Conservation (phyloP, 1,140 invertebrate genomes). For the Branchinecta lindahli region DNA sequence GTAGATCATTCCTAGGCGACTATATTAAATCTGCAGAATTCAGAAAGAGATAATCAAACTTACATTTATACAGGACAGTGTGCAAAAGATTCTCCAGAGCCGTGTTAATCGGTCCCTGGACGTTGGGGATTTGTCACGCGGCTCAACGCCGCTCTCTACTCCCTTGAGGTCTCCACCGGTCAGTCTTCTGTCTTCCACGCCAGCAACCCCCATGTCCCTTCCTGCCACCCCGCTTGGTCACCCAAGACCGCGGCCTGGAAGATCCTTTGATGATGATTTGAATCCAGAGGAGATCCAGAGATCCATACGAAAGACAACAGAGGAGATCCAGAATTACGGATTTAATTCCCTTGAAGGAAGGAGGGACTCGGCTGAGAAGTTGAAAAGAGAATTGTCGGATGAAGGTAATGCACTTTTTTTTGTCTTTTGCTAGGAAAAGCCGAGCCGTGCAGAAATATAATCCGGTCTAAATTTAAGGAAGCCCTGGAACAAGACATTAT, state of each 20-base stretch:
- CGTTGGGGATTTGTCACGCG: conserved; percentile 4
- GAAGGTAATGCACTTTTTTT: no score
- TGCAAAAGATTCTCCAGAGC: conserved; percentile 52
- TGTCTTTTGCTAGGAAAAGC: no score
- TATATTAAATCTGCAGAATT: no score
- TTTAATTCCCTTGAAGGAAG: conserved; percentile 36
- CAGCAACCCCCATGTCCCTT: conserved; percentile 21
- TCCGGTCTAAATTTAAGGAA: no score
- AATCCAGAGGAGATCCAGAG: conserved; percentile 69
- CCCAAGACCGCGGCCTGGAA: conserved; percentile 23
- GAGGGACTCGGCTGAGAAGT: conserved; percentile 14
- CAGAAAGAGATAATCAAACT: no score
- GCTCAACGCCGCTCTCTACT: conserved; percentile 12
- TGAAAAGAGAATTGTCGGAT: no score
- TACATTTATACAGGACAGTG: conserved; percentile 44
- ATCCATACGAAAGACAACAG: conserved; percentile 72
- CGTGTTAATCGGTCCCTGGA: conserved; percentile 17
- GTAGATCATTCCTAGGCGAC: no score
- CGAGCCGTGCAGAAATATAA: no score
- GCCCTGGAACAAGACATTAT: no score
- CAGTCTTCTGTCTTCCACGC: no score
- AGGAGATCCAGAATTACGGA: conserved; percentile 80
- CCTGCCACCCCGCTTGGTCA: conserved; percentile 19
- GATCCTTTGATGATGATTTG: conserved; percentile 35
- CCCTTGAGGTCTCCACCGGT: conserved; percentile 24